Evolutionary conservation across 2,888 invertebrate species (phyloP), one percentile per base, ranked within the genome.

Genomic region (Lysandra coridon): DNA sequence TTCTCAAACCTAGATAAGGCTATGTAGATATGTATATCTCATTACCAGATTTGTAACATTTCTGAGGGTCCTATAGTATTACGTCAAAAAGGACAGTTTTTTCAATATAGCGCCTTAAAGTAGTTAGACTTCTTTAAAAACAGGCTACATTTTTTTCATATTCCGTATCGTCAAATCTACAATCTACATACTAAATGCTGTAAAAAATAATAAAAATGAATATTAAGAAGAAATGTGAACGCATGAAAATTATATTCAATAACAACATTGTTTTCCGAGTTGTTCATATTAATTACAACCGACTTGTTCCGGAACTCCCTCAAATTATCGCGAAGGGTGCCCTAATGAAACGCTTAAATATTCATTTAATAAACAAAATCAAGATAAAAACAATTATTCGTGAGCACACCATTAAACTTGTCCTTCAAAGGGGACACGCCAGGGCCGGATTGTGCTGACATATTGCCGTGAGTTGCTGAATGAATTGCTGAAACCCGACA

Each of bases 371-470:
- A 73, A 33, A 73, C 73, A 78, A 33, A 79, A 79, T 75, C 64
- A 69, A 49, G 64, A 75, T 73, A 78, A 69, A 79, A 75, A 78
- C 44, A 44, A 37, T 80, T 79, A 14, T 83, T 88, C 80, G 82
- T 83, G 80, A 33, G 83, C 87, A 17, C 86, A 84, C 84, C 86
- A 82, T 84, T 85, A 89, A 89, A 91, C 87, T 84, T 89, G 90
- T 91, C 91, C 89, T 90, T 88, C 88, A 86, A 85, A 86, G 85
- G 85, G 84, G 87, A 88, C 86, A 85, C 81, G 81, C 83, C 92
- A 92, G 93, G 87, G 89, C 87, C 89, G 92, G 86, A 90, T 90
- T 89, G 86, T 83, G 84, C 84, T 88, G 91, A 92, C 87, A 85
- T 86, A 91, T 90, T 85, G 86, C 89, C 85, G 85, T 17, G 14